Evolutionary conservation across 2,888 invertebrate species (phyloP), one percentile per base, ranked within the genome.

Genomic region (Xanthostigma xanthostigma): DNA sequence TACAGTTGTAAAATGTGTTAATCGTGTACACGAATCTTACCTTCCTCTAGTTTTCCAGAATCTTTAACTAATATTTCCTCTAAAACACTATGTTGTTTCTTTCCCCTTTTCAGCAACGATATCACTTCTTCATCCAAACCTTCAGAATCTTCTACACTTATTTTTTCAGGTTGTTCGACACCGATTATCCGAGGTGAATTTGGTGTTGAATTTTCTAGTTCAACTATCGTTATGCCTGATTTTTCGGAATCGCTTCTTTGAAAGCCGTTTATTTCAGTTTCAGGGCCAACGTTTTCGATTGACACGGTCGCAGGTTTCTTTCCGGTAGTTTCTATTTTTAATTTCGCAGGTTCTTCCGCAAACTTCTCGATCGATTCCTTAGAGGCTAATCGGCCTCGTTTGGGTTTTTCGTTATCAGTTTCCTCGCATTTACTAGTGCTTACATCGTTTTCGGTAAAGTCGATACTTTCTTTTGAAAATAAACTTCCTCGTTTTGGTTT

Each of bases 21-120:
- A 27, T 27, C 6, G 27, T 6, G 6, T 27, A 27, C 39, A 50
- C 50, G 57, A 56, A 60, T 59, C 61, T 60, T 54, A 54, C 36
- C 44, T 52, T 50, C 53, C 52, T 46, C 47, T 48, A 47, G 48
- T 46, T 41, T 51, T 49, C 37, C 53, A 58, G 73, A 72, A 70
- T 77, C 77, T 60, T 76, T 71, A 60, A 74, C 75, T 51, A 79
- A 68, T 57, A 82, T 79, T 65, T 83, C 81, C 56, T 78, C 80
- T 58, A 83, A 71, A 58, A 80, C 75, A 65, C 78, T 81, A 63
- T 82, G 74, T 64, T 84, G 82, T 58, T 74, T 74, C 62, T 79
- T 74, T 55, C 81, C 78, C 58, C 79, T 73, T 62, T 68, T 73
- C 44, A 83, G 67, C 49, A 83, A 68, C 50, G 73, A 77, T 63